A percentile compares a stretch with the other conserved stretches of the same genome.
Evolutionary conservation across 2,797 vertebrate species (phyloP).

Genomic region (Peromyscus attwateri): DNA sequence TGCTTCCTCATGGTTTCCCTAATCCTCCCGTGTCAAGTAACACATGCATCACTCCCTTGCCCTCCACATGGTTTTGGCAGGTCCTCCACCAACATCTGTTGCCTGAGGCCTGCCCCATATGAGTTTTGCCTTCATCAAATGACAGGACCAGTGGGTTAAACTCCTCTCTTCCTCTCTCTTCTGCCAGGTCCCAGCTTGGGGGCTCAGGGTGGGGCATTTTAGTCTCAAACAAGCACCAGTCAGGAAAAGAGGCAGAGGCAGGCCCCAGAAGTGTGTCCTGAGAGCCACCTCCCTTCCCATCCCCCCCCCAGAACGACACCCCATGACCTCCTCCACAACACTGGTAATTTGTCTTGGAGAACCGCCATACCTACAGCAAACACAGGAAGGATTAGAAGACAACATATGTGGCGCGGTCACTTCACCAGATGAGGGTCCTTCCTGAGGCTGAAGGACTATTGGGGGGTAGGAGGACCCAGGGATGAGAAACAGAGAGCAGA

Average conservation of each 20-base stretch:
- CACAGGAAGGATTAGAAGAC: slow-evolving; percentile 78
- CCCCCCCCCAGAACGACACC: slow-evolving; percentile 51
- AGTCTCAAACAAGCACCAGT: neutral
- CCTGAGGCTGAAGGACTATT: slow-evolving; percentile 35
- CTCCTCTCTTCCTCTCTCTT: slow-evolving; percentile 43
- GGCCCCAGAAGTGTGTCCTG: neutral
- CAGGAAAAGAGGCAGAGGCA: neutral
- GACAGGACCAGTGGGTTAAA: slow-evolving; percentile 67
- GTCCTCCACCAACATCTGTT: slow-evolving; percentile 48
- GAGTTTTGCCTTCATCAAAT: slow-evolving; percentile 65
- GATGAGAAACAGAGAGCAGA: neutral
- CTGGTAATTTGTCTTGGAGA: slow-evolving; percentile 78
- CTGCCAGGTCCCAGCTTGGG: slow-evolving; percentile 77
- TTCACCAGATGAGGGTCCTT: slow-evolving; percentile 51
- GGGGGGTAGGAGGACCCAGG: neutral
- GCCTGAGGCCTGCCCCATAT: slow-evolving; percentile 66
- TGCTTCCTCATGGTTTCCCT: slow-evolving; percentile 74
- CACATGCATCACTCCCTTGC: slow-evolving; percentile 66
- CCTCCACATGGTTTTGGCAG: slow-evolving; percentile 64
- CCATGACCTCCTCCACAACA: slow-evolving; percentile 69
- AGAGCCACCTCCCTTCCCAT: slow-evolving; percentile 62
- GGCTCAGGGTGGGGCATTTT: neutral
- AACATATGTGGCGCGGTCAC: slow-evolving; percentile 59
- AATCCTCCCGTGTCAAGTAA: slow-evolving; percentile 75
- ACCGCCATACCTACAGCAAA: slow-evolving; percentile 80